Evolutionary conservation across 1,140 invertebrate species (phyloP).

Genomic region (Drosophila neocordata): DNA sequence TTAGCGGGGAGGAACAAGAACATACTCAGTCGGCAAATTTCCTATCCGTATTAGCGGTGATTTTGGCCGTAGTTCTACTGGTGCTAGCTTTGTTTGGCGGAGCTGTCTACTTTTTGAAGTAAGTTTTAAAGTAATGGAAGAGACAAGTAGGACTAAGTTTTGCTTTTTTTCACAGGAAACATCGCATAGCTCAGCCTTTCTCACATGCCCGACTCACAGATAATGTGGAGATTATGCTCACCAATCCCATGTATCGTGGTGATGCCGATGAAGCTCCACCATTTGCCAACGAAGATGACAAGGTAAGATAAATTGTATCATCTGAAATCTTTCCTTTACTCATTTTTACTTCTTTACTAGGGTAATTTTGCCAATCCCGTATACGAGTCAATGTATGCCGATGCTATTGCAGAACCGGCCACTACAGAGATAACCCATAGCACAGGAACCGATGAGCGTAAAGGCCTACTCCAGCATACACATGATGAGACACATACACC

Average conservation of each 20-base stretch:
- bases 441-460: slow-evolving; percentile 76
- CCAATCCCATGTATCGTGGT: slow-evolving; percentile 92
- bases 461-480: slow-evolving; percentile 77
- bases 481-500: slow-evolving; percentile 79
- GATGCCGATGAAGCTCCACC: slow-evolving; percentile 87
- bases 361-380: slow-evolving; percentile 93
- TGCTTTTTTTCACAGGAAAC: slow-evolving; percentile 66
- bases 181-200: slow-evolving; percentile 86
- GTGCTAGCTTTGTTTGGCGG: slow-evolving; percentile 63
- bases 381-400: slow-evolving; percentile 91
- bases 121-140: slow-evolving; percentile 39
- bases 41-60: slow-evolving; percentile 60
- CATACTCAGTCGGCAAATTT: slow-evolving; percentile 42
- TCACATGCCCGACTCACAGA: slow-evolving; percentile 91
- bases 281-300: slow-evolving; percentile 85
- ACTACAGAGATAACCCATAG: slow-evolving; percentile 66
- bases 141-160: background rate
- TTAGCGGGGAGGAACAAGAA: slow-evolving; percentile 59
- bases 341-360: slow-evolving; percentile 32
- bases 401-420: slow-evolving; percentile 73
- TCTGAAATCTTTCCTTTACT: no score
- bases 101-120: slow-evolving; percentile 77
- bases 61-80: slow-evolving; percentile 56
- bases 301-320: no score
- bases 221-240: slow-evolving; percentile 89